Percentiles rank a stretch among this genome's conserved stretches.
Conservation (phyloP, 2,888 invertebrate species). For the Arrhopalites spinosus region DNA sequence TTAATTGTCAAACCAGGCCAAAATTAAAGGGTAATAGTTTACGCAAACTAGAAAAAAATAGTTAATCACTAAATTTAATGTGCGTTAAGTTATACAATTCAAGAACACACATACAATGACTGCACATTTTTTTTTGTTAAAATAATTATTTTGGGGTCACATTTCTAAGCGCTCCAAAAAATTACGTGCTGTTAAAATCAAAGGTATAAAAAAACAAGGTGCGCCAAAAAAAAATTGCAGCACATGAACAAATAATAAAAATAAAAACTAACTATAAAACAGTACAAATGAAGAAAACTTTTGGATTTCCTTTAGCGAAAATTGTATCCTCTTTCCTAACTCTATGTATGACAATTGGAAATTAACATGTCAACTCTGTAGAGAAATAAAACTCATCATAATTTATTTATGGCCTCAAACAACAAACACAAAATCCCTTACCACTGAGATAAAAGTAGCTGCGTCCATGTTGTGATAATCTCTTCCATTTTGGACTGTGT, state of each 20-base stretch:
- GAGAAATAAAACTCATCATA: neutral
- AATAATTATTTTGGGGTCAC: neutral
- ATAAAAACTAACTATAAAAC: neutral
- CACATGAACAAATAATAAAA: neutral
- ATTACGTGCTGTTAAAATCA: slow-evolving; percentile 4
- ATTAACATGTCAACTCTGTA: neutral
- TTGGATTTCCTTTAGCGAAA: neutral
- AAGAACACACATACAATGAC: neutral
- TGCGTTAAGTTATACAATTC: neutral
- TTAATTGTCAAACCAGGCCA: too few species aligned
- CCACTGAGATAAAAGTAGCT: slow-evolving; percentile 77
- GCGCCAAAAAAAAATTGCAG: too few species aligned
- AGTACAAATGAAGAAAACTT: neutral
- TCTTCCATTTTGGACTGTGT: slow-evolving; percentile 50
- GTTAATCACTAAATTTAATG: neutral
- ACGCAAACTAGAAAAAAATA: neutral
- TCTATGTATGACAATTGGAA: neutral
- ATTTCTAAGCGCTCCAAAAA: neutral
- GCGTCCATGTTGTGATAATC: slow-evolving; percentile 52
- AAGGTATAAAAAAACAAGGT: neutral
- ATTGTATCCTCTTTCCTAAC: neutral
- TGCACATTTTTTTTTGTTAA: neutral
- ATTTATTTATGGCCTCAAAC: too few species aligned
- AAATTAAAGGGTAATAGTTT: neutral
- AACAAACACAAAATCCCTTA: slow-evolving; percentile 61